Evolutionary conservation across 2,888 invertebrate species (phyloP).

Genomic region (Torymus tubicola): DNA sequence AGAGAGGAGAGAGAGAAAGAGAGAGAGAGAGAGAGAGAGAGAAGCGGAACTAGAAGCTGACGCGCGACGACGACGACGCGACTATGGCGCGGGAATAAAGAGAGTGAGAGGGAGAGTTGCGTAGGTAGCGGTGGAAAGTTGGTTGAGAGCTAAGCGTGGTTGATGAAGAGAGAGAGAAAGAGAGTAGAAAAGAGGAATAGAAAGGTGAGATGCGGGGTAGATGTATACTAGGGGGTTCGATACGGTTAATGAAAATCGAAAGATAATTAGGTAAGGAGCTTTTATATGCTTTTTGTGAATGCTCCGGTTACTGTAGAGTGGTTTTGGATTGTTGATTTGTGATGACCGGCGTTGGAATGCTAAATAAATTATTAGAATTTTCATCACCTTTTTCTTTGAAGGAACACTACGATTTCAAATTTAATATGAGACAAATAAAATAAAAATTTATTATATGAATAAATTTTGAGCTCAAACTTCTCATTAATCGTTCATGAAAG

Average conservation of each 20-base stretch:
- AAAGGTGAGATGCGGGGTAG: too few relatives aligned
- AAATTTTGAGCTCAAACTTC: too few relatives aligned
- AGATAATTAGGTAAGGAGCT: neutral
- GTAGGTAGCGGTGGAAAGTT: neutral
- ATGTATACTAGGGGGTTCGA: neutral
- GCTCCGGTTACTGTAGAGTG: too few relatives aligned
- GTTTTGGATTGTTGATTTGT: too few relatives aligned
- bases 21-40: constrained; percentile 30
- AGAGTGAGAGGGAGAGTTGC: neutral
- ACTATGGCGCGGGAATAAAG: neutral
- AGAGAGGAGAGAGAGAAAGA: constrained; percentile 22
- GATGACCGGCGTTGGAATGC: too few relatives aligned
- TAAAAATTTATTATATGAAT: too few relatives aligned
- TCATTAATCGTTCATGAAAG: too few relatives aligned
- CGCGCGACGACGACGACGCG: constrained; percentile 19
- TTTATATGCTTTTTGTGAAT: neutral
- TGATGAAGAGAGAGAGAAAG: neutral
- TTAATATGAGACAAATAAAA: too few relatives aligned
- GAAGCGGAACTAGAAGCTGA: constrained; percentile 13
- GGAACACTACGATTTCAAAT: too few relatives aligned
- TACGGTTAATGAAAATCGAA: neutral
- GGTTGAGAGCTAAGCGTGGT: neutral
- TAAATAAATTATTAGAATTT: too few relatives aligned
- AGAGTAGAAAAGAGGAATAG: too few relatives aligned
- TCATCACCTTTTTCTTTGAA: too few relatives aligned